Percentiles rank a stretch among this genome's conserved stretches.
Evolutionary conservation across 2,113 vertebrate genomes (phyloP).

Genomic region (Myodes glareolus): DNA sequence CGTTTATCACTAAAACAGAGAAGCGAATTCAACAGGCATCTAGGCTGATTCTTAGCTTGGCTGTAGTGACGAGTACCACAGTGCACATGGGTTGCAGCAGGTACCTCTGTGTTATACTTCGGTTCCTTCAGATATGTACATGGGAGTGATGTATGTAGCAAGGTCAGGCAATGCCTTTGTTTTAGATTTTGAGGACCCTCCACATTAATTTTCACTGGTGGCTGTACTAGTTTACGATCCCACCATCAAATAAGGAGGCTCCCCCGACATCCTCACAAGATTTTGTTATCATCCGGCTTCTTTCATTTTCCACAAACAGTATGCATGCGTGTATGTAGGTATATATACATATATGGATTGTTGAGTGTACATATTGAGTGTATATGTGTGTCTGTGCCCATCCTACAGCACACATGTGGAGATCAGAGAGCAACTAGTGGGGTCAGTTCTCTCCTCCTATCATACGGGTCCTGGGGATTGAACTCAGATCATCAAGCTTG

Average conservation of each 20-base stretch:
- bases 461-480: background rate
- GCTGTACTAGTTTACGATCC: background rate
- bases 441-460: background rate
- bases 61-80: background rate
- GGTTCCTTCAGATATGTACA: background rate
- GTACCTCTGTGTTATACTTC: background rate
- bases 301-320: background rate
- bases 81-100: background rate
- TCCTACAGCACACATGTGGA: background rate
- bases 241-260: background rate
- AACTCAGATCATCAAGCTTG: background rate
- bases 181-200: background rate
- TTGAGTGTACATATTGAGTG: background rate
- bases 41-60: background rate
- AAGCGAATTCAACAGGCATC: background rate
- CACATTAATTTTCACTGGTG: background rate
- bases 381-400: background rate
- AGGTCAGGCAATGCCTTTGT: background rate
- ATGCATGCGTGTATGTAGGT: background rate
- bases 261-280: background rate
- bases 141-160: background rate
- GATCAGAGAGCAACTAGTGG: background rate
- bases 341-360: background rate
- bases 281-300: background rate
- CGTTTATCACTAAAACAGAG: background rate